These are phyloP conservation scores for Steinernema hermaphroditum DNA, from an alignment of 2,888 invertebrate genomes.

Conservation along the genomic window DNA sequence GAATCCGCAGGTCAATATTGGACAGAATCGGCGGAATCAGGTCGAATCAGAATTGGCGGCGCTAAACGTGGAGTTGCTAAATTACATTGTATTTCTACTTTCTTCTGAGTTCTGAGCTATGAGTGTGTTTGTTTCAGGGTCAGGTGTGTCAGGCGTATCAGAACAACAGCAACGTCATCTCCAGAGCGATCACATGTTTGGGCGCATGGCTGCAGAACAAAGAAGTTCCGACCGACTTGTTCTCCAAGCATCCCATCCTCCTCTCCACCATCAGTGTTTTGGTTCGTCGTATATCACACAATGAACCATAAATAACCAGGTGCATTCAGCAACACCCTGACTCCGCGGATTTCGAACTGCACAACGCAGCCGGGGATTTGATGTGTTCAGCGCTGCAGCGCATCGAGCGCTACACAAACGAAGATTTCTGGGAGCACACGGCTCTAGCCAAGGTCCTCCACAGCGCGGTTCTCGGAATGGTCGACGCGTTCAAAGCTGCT, in stretches of 20 bases:
- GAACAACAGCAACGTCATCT: not conserved
- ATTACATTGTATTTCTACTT: constrained; percentile 75
- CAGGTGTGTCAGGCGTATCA: constrained; percentile 33
- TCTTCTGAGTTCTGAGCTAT: not conserved
- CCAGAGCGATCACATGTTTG: constrained; percentile 73
- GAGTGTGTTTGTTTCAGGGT: constrained; percentile 27
- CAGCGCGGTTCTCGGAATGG: constrained; percentile 71
- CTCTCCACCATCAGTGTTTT: constrained; percentile 67
- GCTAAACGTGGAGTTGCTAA: constrained; percentile 78
- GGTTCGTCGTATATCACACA: constrained; percentile 68
- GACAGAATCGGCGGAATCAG: constrained; percentile 85
- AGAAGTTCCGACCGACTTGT: constrained; percentile 77
- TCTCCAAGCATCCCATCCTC: constrained; percentile 70
- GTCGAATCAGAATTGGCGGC: constrained; percentile 79
- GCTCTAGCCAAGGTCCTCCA: constrained; percentile 37
- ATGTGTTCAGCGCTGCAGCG: constrained; percentile 32
- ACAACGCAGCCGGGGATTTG: constrained; percentile 38
- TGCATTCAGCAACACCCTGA: not conserved
- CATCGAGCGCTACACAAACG: constrained; percentile 5
- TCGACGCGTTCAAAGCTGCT: constrained; percentile 84
- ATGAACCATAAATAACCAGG: constrained; percentile 66
- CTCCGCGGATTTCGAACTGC: not conserved
- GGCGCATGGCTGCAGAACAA: constrained; percentile 87
- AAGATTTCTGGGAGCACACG: constrained; percentile 24
- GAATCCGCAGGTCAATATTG: constrained; percentile 73